Evolutionary conservation across 1,140 invertebrate genomes (phyloP).

Genomic region (Rhagoletis pomonella): DNA sequence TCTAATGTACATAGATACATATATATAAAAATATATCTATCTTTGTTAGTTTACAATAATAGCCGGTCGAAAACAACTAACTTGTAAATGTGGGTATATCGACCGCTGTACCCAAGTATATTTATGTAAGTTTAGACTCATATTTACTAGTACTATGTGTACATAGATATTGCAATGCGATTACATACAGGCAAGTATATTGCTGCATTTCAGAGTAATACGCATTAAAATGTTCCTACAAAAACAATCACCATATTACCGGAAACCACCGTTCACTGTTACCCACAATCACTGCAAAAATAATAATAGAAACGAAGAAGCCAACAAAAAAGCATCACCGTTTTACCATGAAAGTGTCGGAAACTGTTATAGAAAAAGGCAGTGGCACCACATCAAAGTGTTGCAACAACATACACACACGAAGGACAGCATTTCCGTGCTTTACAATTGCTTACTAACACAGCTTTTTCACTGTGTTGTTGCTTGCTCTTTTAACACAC

Average conservation of each 20-base stretch:
- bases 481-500: neutral
- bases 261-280: neutral
- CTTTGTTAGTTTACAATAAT: no score
- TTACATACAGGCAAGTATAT: no score
- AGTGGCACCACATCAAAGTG: neutral
- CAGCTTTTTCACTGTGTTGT: neutral
- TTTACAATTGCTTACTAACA: neutral
- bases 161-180: no score
- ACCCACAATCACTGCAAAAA: conserved; percentile 23
- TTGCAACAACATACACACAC: neutral
- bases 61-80: no score
- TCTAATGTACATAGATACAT: no score
- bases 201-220: no score
- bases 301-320: conserved; percentile 17
- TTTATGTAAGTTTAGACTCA: no score
- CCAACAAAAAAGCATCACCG: neutral
- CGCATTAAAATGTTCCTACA: neutral
- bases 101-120: neutral
- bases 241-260: neutral
- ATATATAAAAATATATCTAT: no score
- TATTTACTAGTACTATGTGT: no score
- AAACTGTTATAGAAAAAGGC: neutral
- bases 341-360: neutral
- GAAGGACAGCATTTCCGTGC: conserved; percentile 40
- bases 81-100: conserved; percentile 19